phyloP scores from a whole-genome alignment of 2,888 invertebrate species.

The Carterocephalus palaemon region DNA sequence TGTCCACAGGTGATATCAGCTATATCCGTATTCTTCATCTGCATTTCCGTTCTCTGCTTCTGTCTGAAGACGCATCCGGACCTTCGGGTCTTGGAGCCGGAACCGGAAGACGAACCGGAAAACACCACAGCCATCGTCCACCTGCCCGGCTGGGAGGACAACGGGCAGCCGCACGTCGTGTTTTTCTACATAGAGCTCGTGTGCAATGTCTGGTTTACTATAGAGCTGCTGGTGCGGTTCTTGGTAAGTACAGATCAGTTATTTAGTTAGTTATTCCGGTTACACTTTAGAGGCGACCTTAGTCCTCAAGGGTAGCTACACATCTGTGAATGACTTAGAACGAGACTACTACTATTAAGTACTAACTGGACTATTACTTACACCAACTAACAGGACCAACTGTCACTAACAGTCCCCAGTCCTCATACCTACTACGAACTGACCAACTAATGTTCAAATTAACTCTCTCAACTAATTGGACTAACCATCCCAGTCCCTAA shows the following conservation, averaged over 20 bases:
- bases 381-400: too few relatives aligned
- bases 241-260: conserved; percentile 82
- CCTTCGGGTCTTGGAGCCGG: conserved; percentile 80
- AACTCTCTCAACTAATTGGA: too few relatives aligned
- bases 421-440: too few relatives aligned
- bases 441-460: too few relatives aligned
- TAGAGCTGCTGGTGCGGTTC: conserved; percentile 92
- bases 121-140: conserved; percentile 38
- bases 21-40: conserved; percentile 97
- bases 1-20: conserved; percentile 89
- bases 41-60: conserved; percentile 96
- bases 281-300: conserved; percentile 14
- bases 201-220: conserved; percentile 97
- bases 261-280: conserved; percentile 13
- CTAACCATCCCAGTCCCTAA: too few relatives aligned
- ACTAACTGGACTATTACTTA: too few relatives aligned
- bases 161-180: conserved; percentile 82
- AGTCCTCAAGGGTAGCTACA: too few relatives aligned
- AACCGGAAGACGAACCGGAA: conserved; percentile 33
- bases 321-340: too few relatives aligned
- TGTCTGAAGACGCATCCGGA: conserved; percentile 97
- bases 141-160: conserved; percentile 65
- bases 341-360: too few relatives aligned
- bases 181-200: conserved; percentile 96
- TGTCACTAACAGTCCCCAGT: too few relatives aligned